Conservation (phyloP, 2,888 invertebrate species). For the Blomia tropicalis region DNA sequence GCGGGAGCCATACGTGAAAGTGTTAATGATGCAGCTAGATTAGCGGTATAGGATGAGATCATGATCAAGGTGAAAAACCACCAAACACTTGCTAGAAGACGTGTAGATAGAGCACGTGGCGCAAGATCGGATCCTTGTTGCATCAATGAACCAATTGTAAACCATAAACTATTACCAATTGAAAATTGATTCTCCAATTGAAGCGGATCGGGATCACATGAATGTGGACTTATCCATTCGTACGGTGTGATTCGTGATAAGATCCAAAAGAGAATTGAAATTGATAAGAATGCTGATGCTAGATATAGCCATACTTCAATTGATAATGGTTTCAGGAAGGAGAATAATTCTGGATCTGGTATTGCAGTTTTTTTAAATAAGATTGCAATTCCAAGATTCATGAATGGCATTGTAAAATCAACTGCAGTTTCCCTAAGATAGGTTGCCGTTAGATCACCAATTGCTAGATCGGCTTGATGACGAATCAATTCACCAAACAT, state of each 20-base stretch:
- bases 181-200: conserved; percentile 27
- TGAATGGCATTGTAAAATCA: conserved; percentile 45
- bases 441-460: conserved; percentile 44
- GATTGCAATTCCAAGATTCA: conserved; percentile 37
- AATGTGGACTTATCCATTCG: conserved; percentile 26
- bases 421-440: conserved; percentile 42
- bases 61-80: conserved; percentile 28
- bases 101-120: conserved; percentile 26
- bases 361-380: conserved; percentile 38
- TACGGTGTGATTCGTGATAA: conserved; percentile 25
- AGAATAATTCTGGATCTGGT: conserved; percentile 40
- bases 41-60: conserved; percentile 28
- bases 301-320: conserved; percentile 38
- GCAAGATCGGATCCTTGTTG: conserved; percentile 38
- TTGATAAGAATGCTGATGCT: conserved; percentile 38
- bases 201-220: conserved; percentile 26
- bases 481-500: conserved; percentile 41
- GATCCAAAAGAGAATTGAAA: conserved; percentile 29
- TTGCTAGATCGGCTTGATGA: conserved; percentile 41
- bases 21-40: conserved; percentile 33
- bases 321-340: conserved; percentile 40
- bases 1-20: conserved; percentile 56
- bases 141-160: conserved; percentile 37
- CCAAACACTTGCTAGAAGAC: conserved; percentile 27
- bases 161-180: conserved; percentile 30